Conservation (phyloP, 1,140 invertebrate species). For the Drosophila teissieri region DNA sequence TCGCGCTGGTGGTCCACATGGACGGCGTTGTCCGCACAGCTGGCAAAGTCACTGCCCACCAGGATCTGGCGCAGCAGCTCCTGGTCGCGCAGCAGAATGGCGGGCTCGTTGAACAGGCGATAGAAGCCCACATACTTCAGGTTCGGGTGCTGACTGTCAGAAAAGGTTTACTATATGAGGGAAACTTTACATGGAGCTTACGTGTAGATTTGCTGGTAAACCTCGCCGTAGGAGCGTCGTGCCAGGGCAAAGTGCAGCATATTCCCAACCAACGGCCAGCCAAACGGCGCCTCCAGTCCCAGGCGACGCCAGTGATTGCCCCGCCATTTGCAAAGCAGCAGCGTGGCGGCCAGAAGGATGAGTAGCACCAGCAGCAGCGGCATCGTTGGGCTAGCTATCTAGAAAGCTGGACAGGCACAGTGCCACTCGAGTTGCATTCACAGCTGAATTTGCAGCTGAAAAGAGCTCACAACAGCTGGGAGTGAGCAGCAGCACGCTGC, state of each 20-base stretch:
- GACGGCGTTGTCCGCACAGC: slow-evolving; percentile 60
- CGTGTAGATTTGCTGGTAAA: slow-evolving; percentile 60
- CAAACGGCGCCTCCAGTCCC: slow-evolving; percentile 42
- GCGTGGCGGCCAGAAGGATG: not conserved
- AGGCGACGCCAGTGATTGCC: slow-evolving; percentile 39
- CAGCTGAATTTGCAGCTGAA: too few species aligned
- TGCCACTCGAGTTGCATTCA: too few species aligned
- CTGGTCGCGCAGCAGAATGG: slow-evolving; percentile 52
- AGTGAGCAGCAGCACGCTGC: not conserved
- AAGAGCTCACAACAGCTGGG: not conserved
- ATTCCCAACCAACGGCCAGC: slow-evolving; percentile 58
- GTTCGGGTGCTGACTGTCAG: slow-evolving; percentile 29
- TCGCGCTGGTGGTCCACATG: slow-evolving; percentile 41
- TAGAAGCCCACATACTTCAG: slow-evolving; percentile 62
- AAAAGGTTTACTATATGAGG: not conserved
- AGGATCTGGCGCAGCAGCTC: slow-evolving; percentile 46
- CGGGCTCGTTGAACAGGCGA: slow-evolving; percentile 66
- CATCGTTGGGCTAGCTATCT: not conserved
- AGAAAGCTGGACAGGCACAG: slow-evolving; percentile 1
- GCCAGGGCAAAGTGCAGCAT: slow-evolving; percentile 51
- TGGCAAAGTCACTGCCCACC: slow-evolving; percentile 28
- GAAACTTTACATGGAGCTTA: slow-evolving; percentile 13
- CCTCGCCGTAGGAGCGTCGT: slow-evolving; percentile 49
- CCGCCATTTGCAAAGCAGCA: not conserved
- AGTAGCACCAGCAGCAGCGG: slow-evolving; percentile 1